Evolutionary conservation across 2,888 invertebrate species (phyloP), one percentile per base, ranked within the genome.

Genomic region (Didymodactylos carnosus): DNA sequence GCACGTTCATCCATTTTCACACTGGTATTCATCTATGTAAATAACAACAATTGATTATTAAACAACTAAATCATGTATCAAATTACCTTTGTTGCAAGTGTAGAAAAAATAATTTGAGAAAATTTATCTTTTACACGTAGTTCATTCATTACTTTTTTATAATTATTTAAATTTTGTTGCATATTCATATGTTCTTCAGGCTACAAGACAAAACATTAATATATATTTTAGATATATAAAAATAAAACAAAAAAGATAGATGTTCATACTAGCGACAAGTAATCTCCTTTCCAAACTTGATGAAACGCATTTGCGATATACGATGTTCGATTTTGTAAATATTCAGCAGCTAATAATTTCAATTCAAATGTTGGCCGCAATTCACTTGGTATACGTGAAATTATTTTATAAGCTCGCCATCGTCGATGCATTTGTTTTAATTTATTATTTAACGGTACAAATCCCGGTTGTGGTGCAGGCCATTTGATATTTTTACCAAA

Each of bases 311-410:
- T 69, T 29, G 39, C 35, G 3, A 69, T 46, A 35, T 35, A 62
- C 4, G 62, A 35, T 13, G 72, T 80, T 70, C 89, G 84, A 78
- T 87, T 87, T 13, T 89, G 88, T 77, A 92, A 84, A 0, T 87
- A 88, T 76, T 89, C 88, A 4, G 89, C 90, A 0, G 91, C 90
- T 23, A 88, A 86, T 77, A 91, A 88, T 83, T 91, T 91, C 75
- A 91, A 82, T 75, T 89, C 87, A 78, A 95, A 87, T 82, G 92
- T 90, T 13, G 91, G 90, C 91, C 94, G 91, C 80, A 94, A 91
- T 41, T 87, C 86, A 75, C 87, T 85, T 2, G 91, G 92, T 77
- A 92, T 87, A 75, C 88, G 88, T 78, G 87, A 86, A n/a, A 95
- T 87, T 73, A 91, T 88, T 87, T 91, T 91, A 84, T 86, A 88